phyloP scores from a whole-genome alignment of 2,113 vertebrate genomes.

The Elanoides forficatus region DNA sequence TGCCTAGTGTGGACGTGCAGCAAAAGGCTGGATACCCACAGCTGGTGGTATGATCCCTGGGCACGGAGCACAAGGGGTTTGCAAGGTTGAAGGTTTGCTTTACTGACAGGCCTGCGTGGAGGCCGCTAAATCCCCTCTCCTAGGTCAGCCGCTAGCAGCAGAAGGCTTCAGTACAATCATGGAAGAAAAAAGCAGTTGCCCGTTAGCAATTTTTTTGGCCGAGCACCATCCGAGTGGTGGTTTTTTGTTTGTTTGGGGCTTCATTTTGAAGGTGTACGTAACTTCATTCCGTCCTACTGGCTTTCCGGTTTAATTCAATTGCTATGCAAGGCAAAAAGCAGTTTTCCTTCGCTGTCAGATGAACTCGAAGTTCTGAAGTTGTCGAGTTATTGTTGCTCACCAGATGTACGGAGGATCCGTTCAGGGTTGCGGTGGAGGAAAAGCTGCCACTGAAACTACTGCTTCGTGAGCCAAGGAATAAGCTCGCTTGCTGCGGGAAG shows the following conservation, averaged over 20 bases:
- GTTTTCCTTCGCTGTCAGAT: not conserved
- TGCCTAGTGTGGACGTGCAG: accelerated
- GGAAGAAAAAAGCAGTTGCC: not conserved
- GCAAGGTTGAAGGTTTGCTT: not conserved
- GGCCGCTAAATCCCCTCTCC: accelerated
- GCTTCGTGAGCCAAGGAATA: not conserved
- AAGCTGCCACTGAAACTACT: not conserved
- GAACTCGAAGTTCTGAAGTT: not conserved
- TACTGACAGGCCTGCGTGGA: accelerated
- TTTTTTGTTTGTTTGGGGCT: not conserved
- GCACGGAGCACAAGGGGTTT: accelerated
- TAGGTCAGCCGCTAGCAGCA: not conserved
- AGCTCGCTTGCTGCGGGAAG: not conserved
- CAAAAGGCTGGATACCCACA: not conserved
- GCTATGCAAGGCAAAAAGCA: not conserved
- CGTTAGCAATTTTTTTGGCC: not conserved
- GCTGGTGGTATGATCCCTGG: not conserved
- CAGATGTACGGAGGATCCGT: not conserved
- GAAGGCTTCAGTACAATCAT: not conserved
- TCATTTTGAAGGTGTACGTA: not conserved
- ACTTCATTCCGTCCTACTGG: not conserved
- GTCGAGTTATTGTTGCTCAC: not conserved
- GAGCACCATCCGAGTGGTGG: not conserved
- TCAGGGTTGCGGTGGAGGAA: not conserved
- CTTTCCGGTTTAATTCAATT: not conserved